Evolutionary conservation across 35 echinoderm and acorn worm genomes (phyloP), one percentile per base, ranked within the genome.

Genomic region (Amphiura filiformis): DNA sequence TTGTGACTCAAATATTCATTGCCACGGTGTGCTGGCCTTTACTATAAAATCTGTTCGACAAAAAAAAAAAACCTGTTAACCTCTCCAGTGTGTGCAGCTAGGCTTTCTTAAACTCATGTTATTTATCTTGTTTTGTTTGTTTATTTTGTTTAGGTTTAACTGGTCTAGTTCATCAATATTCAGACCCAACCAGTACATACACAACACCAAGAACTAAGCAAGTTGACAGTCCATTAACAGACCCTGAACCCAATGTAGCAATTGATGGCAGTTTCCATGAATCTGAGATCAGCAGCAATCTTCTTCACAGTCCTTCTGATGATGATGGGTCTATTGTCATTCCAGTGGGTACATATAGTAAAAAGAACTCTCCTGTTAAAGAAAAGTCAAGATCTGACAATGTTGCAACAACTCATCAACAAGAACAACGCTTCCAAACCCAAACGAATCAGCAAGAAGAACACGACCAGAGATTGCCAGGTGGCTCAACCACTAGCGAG

Each of bases 281-380:
- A 83, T 83, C 87, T 34, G 92, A 93, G 83, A 80, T 93, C 41
- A 93, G 92, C 56, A 93, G 84, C 52, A 78, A 78, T 36, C 79
- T 93, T 22, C 81, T 93, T 0, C 87, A 83, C 39, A 90, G 87
- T 40, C 87, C 88, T n/a, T 84, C 82, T 4, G 92, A 90, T 47
- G 92, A 89, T 36, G 87, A 77, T 70, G 61, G 11, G 3, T n/a
- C 61, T 2, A 5, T 70, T 70, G 61, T 70, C 26, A 4, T 47
- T 47, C 41, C 41, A 9, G 61, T 70, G 7, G 61, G 7, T 23
- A 70, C 61, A 2, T 2, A 70, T 3, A 70, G 28, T 30, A 70
- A 30, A 30, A 70, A 70, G 61, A 5, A 26, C 1, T 70, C 61
- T 70, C 61, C 61, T 4, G 7, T 2, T 15, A 70, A 70, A 30